A percentile compares a stretch with the other conserved stretches of the same genome.
These are phyloP conservation scores for Nicator chloris DNA, from an alignment of 2,113 vertebrate genomes.

Conservation along the genomic window DNA sequence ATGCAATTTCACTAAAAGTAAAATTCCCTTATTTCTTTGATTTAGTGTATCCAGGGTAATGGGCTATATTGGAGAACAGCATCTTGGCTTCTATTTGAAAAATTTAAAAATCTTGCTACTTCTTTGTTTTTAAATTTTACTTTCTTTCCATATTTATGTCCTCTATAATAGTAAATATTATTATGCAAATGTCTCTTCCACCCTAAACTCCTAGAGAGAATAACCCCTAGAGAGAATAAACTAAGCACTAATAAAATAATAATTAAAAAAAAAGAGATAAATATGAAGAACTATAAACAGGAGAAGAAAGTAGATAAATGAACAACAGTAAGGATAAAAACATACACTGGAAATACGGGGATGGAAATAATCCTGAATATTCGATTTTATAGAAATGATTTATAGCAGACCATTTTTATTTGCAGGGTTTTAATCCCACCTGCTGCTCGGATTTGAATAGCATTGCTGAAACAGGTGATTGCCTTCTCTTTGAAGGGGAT, in stretches of 20 bases:
- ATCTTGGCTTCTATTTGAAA: background rate
- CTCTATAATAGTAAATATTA: background rate
- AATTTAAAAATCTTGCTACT: background rate
- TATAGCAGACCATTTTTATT: background rate
- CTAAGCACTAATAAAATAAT: background rate
- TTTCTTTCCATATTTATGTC: background rate
- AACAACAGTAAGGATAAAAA: background rate
- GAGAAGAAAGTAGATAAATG: background rate
- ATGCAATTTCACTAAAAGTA: background rate
- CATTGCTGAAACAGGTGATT: background rate
- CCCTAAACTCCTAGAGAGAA: background rate
- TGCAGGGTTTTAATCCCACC: background rate
- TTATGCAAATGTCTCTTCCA: background rate
- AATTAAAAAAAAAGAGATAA: background rate
- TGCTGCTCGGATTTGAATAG: background rate
- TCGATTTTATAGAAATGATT: background rate
- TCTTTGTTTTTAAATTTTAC: background rate
- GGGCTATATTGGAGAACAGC: background rate
- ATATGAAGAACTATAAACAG: background rate
- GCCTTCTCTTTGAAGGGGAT: background rate
- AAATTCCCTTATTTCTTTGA: background rate
- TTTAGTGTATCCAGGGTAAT: background rate
- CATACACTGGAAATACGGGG: background rate
- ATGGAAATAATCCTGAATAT: background rate
- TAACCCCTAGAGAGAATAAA: background rate